Base-by-base conservation (phyloP, 2,888 invertebrate genomes). In the Meiosimyza platycephala region DNA sequence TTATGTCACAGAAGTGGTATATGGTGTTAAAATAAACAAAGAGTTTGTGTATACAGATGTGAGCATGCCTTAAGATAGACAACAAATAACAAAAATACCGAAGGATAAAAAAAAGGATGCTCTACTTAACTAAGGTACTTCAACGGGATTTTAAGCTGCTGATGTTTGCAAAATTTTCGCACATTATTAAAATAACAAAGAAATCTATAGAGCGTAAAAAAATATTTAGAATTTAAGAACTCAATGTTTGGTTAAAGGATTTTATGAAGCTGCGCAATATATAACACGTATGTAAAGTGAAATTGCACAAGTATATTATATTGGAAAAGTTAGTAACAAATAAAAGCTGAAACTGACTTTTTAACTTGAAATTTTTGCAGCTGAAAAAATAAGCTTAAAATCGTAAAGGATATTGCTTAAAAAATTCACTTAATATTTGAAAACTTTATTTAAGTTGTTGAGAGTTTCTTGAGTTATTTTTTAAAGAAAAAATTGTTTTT, bases 101-200 rank as follows among this genome's bases (percentile, higher is more conserved):
- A 55, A 22, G 50, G 57, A 57, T 57, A 12, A 57, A 57, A 55
- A n/a, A 57, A 57, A 57, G 57, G 57, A 57, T 57, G 57, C 28
- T 12, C 28, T 57, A 28, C 28, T 12, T 57, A 28, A 28, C 22
- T 28, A 15, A 62, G 33, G 60, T 16, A 40, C 16, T 16, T 47
- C 40, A 40, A 5, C 40, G 9, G 47, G 60, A 62, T 62, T 62
- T 62, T 47, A 62, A 62, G 50, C 60, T 69, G 60, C 51, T 57
- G 68, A 60, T 69, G 60, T 69, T 69, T 69, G 68, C 68, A 50
- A 59, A 69, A 59, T 59, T 69, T 59, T 69, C 68, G 68, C 68
- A 69, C 68, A 50, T 69, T 60, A 59, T 69, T 69, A 69, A 59
- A 69, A 69, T 59, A 69, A 59, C 68, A 69, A 69, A 69, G 48